phyloP scores from a whole-genome alignment of 2,888 invertebrate genomes.

The Dendrolimus pini region DNA sequence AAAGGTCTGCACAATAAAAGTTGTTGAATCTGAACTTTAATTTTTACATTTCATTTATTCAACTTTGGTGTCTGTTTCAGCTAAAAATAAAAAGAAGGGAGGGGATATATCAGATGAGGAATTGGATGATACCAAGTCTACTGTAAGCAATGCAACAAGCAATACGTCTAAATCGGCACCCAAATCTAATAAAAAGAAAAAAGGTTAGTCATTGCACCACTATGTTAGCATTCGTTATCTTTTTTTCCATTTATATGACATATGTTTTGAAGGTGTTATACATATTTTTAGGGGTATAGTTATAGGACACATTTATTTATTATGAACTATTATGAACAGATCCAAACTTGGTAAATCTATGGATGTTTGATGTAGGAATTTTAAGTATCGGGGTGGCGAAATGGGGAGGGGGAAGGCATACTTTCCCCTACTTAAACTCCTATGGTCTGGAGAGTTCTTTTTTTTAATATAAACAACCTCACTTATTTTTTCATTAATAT shows the following conservation, averaged over 20 bases:
- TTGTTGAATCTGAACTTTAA: background rate
- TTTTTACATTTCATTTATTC: background rate
- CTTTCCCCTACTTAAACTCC: no score
- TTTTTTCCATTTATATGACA: background rate
- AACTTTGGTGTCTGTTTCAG: slow-evolving; percentile 24
- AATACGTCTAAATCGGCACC: slow-evolving; percentile 34
- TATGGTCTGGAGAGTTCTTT: no score
- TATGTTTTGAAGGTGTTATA: no score
- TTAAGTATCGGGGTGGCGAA: no score
- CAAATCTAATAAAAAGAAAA: slow-evolving; percentile 62
- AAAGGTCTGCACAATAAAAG: slow-evolving; percentile 49
- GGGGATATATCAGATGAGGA: slow-evolving; percentile 59
- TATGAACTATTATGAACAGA: no score
- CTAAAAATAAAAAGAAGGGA: slow-evolving; percentile 63
- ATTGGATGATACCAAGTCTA: slow-evolving; percentile 53
- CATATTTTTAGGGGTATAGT: no score
- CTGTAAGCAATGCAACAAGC: slow-evolving; percentile 40
- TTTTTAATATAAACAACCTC: no score
- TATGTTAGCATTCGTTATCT: background rate
- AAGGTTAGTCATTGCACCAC: slow-evolving; percentile 35
- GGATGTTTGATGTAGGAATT: no score
- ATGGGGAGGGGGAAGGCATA: no score
- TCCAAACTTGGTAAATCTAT: no score
- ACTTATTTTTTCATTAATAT: no score
- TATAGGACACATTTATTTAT: no score